These are phyloP conservation scores for Champsocephalus gunnari DNA, from an alignment of 2,797 vertebrate species.

Conservation along the genomic window DNA sequence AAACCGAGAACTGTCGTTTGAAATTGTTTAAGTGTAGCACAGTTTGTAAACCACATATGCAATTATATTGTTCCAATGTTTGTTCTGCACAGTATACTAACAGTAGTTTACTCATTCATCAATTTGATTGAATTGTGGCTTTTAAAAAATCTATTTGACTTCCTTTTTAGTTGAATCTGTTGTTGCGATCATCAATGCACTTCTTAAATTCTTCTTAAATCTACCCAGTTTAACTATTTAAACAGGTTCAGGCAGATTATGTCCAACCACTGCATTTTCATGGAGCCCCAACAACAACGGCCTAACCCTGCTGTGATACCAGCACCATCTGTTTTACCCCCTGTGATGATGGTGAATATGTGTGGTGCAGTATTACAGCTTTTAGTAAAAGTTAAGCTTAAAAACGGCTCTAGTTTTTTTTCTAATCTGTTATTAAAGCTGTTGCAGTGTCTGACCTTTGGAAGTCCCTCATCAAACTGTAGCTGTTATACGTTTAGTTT, in stretches of 20 bases:
- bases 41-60: not conserved
- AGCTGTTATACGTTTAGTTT: slow-evolving; percentile 40
- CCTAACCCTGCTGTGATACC: slow-evolving; percentile 42
- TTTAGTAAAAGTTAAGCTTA: slow-evolving; percentile 41
- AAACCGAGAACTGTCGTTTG: not conserved
- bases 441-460: slow-evolving; percentile 49
- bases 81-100: not conserved
- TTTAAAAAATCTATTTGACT: not conserved
- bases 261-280: slow-evolving; percentile 34
- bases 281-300: slow-evolving; percentile 43
- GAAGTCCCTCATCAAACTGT: slow-evolving; percentile 24
- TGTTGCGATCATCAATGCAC: not conserved
- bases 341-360: slow-evolving; percentile 53
- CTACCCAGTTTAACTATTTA: not conserved
- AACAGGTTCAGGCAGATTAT: too few species aligned
- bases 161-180: not conserved
- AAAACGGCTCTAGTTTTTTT: not conserved
- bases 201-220: not conserved
- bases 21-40: not conserved
- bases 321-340: slow-evolving; percentile 23
- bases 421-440: not conserved
- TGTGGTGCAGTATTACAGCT: not conserved
- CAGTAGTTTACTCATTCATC: not conserved
- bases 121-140: not conserved
- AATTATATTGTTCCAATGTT: not conserved